These are phyloP conservation scores for Dendronephthya gigantea DNA, from an alignment of 64 coral and sea anemone species.

Conservation along the genomic window DNA sequence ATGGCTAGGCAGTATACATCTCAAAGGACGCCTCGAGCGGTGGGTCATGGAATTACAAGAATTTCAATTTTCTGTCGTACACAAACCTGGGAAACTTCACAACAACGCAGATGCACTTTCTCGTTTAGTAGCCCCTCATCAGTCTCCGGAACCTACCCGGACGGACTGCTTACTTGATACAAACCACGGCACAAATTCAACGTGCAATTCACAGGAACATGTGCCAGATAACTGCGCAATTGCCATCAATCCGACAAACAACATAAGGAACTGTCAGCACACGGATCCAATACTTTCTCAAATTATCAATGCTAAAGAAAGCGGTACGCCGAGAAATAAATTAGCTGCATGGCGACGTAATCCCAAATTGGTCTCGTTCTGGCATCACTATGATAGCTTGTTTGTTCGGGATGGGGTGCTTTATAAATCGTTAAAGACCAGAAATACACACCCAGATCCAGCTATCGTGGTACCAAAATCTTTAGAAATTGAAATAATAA, in stretches of 20 bases:
- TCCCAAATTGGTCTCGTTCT: background rate
- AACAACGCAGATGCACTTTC: constrained; percentile 18
- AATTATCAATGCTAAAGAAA: background rate
- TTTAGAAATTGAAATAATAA: background rate
- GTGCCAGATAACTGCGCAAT: background rate
- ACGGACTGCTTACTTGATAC: no score
- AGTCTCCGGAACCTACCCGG: no score
- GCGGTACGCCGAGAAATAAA: background rate
- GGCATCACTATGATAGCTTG: no score
- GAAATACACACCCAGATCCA: background rate
- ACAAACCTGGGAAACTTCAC: constrained; percentile 4
- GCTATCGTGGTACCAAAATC: background rate
- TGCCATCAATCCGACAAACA: background rate
- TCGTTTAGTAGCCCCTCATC: background rate
- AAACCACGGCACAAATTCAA: no score
- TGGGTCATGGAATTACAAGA: constrained; percentile 31
- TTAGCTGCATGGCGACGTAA: background rate
- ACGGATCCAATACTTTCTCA: background rate
- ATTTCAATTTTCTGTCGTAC: constrained; percentile 4
- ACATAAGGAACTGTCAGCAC: background rate
- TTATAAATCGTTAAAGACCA: background rate
- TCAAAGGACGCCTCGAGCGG: constrained; percentile 2
- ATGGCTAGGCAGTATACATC: constrained; percentile 12
- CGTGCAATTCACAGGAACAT: no score
- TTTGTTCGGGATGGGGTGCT: background rate